phyloP scores from a whole-genome alignment of 53 echinoderm and acorn worm species.

The Hippasteria phrygiana region DNA sequence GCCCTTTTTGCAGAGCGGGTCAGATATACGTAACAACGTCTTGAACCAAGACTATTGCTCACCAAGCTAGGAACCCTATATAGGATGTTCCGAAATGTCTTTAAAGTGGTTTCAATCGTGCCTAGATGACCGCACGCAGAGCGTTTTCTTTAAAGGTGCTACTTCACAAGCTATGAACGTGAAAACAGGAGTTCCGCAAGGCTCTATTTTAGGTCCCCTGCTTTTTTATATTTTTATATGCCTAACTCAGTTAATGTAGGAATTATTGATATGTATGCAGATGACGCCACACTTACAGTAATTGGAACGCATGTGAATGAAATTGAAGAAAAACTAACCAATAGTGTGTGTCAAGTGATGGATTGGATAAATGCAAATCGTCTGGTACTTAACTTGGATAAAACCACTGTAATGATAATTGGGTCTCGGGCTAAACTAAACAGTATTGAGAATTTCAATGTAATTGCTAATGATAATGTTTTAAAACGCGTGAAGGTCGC shows the following conservation, averaged over 20 bases:
- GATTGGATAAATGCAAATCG: slow-evolving; percentile 5
- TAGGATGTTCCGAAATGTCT: slow-evolving; percentile 14
- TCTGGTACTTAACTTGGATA: not conserved
- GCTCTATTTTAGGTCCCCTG: slow-evolving; percentile 50
- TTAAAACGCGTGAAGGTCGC: not conserved
- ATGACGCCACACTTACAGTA: slow-evolving; percentile 22
- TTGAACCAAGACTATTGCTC: too few species aligned
- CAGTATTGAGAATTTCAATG: slow-evolving; percentile 6
- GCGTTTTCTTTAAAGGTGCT: slow-evolving; percentile 9
- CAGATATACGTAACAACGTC: too few species aligned
- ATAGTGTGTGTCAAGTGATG: not conserved
- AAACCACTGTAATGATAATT: slow-evolving; percentile 10
- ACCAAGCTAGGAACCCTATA: slow-evolving; percentile 12
- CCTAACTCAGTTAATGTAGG: slow-evolving; percentile 15
- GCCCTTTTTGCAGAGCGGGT: too few species aligned
- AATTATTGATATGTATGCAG: slow-evolving; percentile 11
- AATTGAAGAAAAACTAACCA: not conserved
- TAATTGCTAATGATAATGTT: not conserved
- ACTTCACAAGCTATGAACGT: not conserved
- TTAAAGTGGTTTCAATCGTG: slow-evolving; percentile 45
- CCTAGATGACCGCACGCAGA: slow-evolving; percentile 1
- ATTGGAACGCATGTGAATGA: not conserved
- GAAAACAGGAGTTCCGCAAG: slow-evolving; percentile 40
- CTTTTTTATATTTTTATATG: too few species aligned
- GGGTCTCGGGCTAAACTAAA: not conserved